Evolutionary conservation across 37 sponge, comb jelly and placozoan species (phyloP).

Genomic region (Theonella swinhoei): DNA sequence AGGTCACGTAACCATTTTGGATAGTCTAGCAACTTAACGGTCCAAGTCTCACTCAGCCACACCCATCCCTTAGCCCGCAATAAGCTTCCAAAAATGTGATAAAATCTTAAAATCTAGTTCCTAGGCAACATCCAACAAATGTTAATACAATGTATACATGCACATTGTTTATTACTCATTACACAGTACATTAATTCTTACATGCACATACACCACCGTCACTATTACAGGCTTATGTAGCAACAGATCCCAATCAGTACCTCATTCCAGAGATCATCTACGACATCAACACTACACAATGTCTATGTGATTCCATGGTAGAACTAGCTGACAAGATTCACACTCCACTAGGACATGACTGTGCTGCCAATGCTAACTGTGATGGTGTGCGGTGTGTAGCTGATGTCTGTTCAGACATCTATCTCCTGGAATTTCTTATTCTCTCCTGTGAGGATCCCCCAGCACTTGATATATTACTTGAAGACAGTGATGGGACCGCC

Average conservation of each 20-base stretch:
- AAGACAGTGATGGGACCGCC: background rate
- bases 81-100: no score
- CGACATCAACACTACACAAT: constrained; percentile 8
- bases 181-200: no score
- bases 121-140: no score
- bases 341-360: background rate
- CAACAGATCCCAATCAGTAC: no score
- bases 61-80: no score
- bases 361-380: constrained; percentile 21
- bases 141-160: no score
- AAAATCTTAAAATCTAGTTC: no score
- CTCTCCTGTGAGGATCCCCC: constrained; percentile 12
- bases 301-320: constrained; percentile 39
- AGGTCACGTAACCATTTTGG: no score
- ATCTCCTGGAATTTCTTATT: constrained; percentile 16
- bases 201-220: no score
- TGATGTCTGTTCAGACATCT: background rate
- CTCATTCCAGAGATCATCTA: background rate
- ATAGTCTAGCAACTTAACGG: no score
- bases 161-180: no score
- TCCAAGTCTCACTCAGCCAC: no score
- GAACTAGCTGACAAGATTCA: constrained; percentile 1
- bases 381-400: constrained; percentile 30
- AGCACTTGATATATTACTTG: constrained; percentile 16
- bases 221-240: background rate